Evolutionary conservation across 2,113 vertebrate genomes (phyloP).

Genomic region (Cyanoderma ruficeps): DNA sequence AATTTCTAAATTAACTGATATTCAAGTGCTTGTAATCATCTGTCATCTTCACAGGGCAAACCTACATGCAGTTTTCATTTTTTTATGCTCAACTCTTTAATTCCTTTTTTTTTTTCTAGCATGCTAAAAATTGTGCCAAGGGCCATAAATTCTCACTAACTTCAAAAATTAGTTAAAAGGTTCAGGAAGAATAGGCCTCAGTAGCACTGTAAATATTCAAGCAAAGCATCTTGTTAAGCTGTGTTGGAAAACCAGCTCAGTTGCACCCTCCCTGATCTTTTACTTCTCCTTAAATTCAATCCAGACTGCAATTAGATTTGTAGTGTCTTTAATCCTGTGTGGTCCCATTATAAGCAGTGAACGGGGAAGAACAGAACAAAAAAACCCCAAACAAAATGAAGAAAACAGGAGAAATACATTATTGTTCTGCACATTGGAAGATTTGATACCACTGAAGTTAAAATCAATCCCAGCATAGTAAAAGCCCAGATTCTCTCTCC

Average conservation of each 20-base stretch:
- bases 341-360: not conserved
- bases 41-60: not conserved
- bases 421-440: not conserved
- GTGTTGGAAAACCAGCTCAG: not conserved
- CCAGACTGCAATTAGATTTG: not conserved
- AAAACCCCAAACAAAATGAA: not conserved
- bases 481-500: not conserved
- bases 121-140: not conserved
- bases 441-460: not conserved
- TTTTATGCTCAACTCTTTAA: not conserved
- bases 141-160: not conserved
- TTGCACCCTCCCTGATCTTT: not conserved
- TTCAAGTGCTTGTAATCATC: not conserved
- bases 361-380: not conserved
- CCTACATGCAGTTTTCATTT: not conserved
- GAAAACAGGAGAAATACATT: not conserved
- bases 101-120: not conserved
- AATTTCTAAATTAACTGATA: not conserved
- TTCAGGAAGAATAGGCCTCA: not conserved
- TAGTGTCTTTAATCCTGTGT: not conserved
- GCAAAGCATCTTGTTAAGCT: not conserved
- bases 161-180: slow-evolving; percentile 10
- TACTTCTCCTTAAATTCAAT: slow-evolving; percentile 10
- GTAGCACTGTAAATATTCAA: not conserved
- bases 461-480: not conserved